Conservation (phyloP, 2,797 vertebrate species). For the Poecile montanus region DNA sequence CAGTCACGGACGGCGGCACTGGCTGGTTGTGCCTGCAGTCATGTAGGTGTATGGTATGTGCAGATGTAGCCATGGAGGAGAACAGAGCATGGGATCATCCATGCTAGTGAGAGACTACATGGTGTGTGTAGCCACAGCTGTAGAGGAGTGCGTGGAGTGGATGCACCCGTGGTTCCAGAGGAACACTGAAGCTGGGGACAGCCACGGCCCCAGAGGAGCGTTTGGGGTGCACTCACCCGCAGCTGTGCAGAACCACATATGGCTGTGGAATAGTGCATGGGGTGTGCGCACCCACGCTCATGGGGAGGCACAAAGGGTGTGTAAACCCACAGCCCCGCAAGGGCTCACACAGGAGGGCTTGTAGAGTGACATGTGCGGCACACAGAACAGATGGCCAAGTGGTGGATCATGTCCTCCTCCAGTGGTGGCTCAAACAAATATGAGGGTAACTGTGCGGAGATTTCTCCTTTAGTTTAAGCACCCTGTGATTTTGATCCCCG, state of each 20-base stretch:
- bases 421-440: constrained; percentile 22
- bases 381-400: constrained; percentile 34
- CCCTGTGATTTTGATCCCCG: constrained; percentile 47
- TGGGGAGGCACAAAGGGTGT: background rate
- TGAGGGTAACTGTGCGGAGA: background rate
- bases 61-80: background rate
- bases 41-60: rapidly evolving
- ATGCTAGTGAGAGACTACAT: rapidly evolving
- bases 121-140: background rate
- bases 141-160: background rate
- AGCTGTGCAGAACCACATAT: background rate
- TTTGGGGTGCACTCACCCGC: rapidly evolving
- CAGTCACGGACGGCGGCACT: rapidly evolving
- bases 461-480: constrained; percentile 11
- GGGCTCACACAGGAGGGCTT: background rate
- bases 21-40: background rate
- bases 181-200: background rate
- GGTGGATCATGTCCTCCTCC: constrained; percentile 20
- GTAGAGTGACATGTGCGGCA: background rate
- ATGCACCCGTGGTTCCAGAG: background rate
- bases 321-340: rapidly evolving
- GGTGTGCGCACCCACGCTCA: rapidly evolving
- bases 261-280: rapidly evolving
- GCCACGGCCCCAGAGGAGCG: background rate
- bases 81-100: background rate